Base-by-base conservation (phyloP, 2,888 invertebrate genomes). In the Acleris laterana region DNA sequence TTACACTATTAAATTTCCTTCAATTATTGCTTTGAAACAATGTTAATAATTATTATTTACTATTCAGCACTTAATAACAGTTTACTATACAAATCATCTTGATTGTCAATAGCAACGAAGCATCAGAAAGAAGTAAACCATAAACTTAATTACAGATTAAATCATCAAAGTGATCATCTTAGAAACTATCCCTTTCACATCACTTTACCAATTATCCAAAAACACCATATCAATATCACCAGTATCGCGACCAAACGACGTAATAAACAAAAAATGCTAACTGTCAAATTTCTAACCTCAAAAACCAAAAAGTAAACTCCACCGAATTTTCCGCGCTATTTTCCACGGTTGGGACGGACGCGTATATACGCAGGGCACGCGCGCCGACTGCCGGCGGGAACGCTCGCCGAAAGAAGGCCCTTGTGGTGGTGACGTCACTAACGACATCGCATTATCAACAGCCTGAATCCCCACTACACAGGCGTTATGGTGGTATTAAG, bases 401-500 rank as follows among this genome's bases (percentile, higher is more conserved):
- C 32, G 32, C 28, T 25, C 48, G 49, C 3, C 49, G 25, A 49
- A 28, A 49, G 28, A 28, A 46, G 49, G 58, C 58, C 57, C 57
- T 59, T 59, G 57, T 46, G 57, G 72, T 70, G 69, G 72, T 88
- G 86, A 87, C 85, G 84, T 84, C 86, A 85, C 80, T 71, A 71
- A 74, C 72, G 69, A 70, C 75, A 70, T 77, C 71, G 71, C 52
- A 20, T 64, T 63, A 63, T 64, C 63, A 58, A 63, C 73, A 73
- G 69, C 76, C 74, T 78, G 75, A 78, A 75, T 72, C 67, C 69
- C 42, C 60, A 66, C 69, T 62, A 48, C 62, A 32, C 11, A 61
- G 63, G 68, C 48, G 48, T 17, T 17, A 17, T 48, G 48, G 9
- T 48, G 38, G 46, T 17, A 46, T 46, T 46, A 46, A 5, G 17